Conservation (phyloP, 2,113 vertebrate species). For the Podarcis muralis region DNA sequence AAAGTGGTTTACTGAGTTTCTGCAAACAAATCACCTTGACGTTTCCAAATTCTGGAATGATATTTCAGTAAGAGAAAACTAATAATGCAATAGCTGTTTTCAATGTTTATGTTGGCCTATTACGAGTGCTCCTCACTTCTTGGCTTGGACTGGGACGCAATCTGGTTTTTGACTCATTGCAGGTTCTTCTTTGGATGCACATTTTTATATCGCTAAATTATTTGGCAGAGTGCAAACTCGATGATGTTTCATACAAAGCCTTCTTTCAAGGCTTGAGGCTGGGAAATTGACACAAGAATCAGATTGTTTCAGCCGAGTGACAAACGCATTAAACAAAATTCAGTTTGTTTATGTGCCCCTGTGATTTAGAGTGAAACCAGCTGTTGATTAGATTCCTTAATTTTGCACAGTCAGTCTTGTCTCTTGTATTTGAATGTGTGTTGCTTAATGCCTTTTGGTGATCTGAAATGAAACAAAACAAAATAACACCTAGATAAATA, state of each 20-base stretch:
- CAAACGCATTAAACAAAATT: not conserved
- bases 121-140: not conserved
- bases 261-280: not conserved
- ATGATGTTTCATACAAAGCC: not conserved
- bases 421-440: not conserved
- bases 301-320: not conserved
- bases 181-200: not conserved
- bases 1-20: conserved; percentile 97
- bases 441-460: not conserved
- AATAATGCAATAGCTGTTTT: conserved; percentile 35
- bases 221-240: not conserved
- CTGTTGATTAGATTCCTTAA: not conserved
- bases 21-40: conserved; percentile 91
- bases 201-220: not conserved
- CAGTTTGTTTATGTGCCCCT: not conserved
- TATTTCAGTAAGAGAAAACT: conserved; percentile 88
- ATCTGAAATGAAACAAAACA: not conserved
- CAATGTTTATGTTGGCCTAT: conserved; percentile 26
- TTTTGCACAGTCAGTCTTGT: not conserved
- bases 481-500: not conserved
- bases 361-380: not conserved
- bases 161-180: conserved; percentile 14
- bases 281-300: not conserved
- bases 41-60: conserved; percentile 97
- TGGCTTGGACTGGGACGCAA: conserved; percentile 4